Evolutionary conservation across 2,888 invertebrate species (phyloP).

Genomic region (Dioctria linearis): DNA sequence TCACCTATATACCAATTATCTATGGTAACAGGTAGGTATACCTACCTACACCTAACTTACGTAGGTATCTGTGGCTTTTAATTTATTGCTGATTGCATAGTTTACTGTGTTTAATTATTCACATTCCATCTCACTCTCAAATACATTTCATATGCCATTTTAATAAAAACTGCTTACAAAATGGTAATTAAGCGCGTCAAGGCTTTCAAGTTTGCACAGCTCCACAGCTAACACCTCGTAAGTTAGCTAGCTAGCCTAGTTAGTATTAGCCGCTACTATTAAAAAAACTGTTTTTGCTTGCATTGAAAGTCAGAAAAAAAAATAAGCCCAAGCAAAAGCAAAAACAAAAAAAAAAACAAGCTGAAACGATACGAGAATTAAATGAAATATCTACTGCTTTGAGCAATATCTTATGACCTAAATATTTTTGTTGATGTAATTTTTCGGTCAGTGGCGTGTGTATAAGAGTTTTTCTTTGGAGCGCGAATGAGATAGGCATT

Average conservation of each 20-base stretch:
- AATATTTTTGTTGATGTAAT: constrained; percentile 51
- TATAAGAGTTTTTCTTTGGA: constrained; percentile 3
- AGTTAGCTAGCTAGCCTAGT: too few species aligned
- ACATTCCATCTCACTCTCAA: constrained; percentile 3
- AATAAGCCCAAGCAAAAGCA: background rate
- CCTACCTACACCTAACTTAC: too few species aligned
- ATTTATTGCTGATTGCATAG: constrained; percentile 39
- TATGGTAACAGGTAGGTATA: too few species aligned
- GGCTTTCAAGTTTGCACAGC: constrained; percentile 43
- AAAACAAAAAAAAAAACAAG: background rate
- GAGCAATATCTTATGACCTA: constrained; percentile 47
- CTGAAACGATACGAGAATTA: constrained; percentile 1
- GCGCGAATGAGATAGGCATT: too few species aligned
- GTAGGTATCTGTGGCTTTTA: background rate
- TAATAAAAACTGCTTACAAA: constrained; percentile 27
- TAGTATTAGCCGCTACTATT: constrained; percentile 30
- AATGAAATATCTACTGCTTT: constrained; percentile 41
- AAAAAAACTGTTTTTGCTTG: constrained; percentile 19
- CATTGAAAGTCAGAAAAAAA: background rate
- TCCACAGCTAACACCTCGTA: constrained; percentile 1
- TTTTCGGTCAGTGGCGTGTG: constrained; percentile 48
- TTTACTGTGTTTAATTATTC: constrained; percentile 6
- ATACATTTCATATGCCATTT: background rate
- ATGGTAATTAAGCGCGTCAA: constrained; percentile 42
- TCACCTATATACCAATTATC: too few species aligned